phyloP scores from a whole-genome alignment of 2,113 vertebrate species.

The Ifrita kowaldi region DNA sequence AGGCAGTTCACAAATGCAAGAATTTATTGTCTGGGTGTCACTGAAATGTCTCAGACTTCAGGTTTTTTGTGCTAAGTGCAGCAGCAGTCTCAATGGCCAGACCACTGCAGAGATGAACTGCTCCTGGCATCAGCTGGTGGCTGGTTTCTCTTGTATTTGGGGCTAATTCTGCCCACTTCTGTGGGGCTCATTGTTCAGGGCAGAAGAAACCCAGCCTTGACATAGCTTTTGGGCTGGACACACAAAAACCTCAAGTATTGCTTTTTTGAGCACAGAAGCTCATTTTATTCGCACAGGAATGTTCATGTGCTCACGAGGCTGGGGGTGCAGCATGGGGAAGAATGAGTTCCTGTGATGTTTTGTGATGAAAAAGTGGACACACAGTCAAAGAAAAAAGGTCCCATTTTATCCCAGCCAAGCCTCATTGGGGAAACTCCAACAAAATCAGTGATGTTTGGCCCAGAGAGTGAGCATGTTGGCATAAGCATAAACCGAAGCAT shows the following conservation, averaged over 20 bases:
- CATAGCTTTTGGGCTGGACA: background rate
- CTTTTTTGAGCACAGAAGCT: background rate
- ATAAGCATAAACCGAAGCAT: background rate
- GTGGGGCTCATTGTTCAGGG: background rate
- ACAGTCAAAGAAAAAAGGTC: background rate
- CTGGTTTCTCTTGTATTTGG: background rate
- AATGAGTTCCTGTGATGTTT: background rate
- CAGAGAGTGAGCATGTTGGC: background rate
- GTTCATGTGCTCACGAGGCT: background rate
- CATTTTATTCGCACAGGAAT: background rate
- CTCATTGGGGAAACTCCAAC: constrained; percentile 2
- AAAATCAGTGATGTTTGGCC: constrained; percentile 44
- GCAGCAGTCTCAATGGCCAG: background rate
- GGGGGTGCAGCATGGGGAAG: background rate
- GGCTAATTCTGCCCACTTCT: background rate
- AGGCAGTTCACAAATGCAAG: background rate
- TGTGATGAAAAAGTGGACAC: background rate
- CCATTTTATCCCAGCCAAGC: constrained; percentile 25
- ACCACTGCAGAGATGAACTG: background rate
- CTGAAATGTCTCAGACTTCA: background rate
- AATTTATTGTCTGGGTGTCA: background rate
- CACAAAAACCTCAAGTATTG: background rate
- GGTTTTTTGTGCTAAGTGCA: background rate
- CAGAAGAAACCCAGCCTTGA: background rate
- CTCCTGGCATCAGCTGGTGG: background rate